phyloP scores from a whole-genome alignment of 2,888 invertebrate genomes.

The Nasonovia ribisnigri region DNA sequence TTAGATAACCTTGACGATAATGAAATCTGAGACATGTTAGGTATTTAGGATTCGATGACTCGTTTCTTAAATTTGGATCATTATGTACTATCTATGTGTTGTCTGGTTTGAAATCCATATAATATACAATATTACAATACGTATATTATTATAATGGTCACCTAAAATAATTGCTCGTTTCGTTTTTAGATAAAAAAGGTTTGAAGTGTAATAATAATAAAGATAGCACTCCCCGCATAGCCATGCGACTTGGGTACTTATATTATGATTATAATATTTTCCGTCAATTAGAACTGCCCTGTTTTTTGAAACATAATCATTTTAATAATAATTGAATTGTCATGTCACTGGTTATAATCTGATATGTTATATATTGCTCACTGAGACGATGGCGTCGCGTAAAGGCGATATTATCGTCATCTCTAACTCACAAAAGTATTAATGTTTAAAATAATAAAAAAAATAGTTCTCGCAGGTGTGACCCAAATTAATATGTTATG shows the following conservation, averaged over 20 bases:
- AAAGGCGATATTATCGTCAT: not conserved
- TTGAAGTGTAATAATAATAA: not conserved
- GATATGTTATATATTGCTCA: not conserved
- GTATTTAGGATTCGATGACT: not conserved
- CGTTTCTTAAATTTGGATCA: not conserved
- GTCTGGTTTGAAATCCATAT: not conserved
- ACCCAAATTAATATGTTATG: not conserved
- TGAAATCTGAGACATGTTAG: not conserved
- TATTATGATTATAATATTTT: not conserved
- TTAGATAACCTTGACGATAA: not conserved
- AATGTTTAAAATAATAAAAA: not conserved
- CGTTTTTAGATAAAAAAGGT: not conserved
- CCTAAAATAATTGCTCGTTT: not conserved
- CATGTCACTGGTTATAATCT: not conserved
- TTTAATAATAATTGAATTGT: not conserved
- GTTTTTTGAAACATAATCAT: not conserved
- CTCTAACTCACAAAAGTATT: not conserved
- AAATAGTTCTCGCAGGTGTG: not conserved
- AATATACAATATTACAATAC: not conserved
- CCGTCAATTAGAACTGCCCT: not conserved
- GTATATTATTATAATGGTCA: not conserved
- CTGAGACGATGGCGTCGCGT: not conserved
- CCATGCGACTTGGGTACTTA: not conserved
- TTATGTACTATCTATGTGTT: not conserved
- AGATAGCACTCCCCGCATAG: not conserved